Percentiles rank a stretch among this genome's conserved stretches.
Evolutionary conservation across 30 jellyfish, hydroid and myxozoan genomes (phyloP).

Genomic region (Turritopsis rubra): DNA sequence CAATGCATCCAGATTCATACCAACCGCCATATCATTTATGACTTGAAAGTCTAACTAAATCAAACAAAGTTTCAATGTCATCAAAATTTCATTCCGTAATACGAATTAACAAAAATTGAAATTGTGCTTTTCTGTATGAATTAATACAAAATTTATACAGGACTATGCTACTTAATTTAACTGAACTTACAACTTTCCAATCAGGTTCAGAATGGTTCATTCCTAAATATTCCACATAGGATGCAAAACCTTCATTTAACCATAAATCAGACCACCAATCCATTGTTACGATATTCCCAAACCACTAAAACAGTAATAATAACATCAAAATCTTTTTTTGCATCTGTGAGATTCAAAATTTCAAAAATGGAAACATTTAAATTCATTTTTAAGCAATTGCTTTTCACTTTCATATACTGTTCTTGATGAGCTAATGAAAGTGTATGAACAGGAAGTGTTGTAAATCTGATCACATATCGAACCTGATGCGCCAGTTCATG

Average conservation of each 20-base stretch:
- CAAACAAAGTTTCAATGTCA: background rate
- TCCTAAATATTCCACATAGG: slow-evolving; percentile 81
- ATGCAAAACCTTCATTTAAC: slow-evolving; percentile 91
- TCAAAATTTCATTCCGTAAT: background rate
- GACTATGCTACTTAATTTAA: background rate
- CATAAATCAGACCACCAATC: slow-evolving; percentile 64
- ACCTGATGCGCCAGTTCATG: slow-evolving; percentile 95
- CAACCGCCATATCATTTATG: slow-evolving; percentile 64
- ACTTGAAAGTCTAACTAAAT: slow-evolving; percentile 67
- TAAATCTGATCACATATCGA: too few relatives aligned
- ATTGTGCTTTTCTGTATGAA: too few relatives aligned
- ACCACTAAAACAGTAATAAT: slow-evolving; percentile 29
- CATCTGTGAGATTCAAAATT: too few relatives aligned
- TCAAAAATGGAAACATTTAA: too few relatives aligned
- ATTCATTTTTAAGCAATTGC: too few relatives aligned
- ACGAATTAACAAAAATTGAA: too few relatives aligned
- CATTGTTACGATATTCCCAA: slow-evolving; percentile 52
- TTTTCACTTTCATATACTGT: background rate
- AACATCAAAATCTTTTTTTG: too few relatives aligned
- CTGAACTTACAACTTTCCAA: slow-evolving; percentile 59
- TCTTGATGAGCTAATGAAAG: too few relatives aligned
- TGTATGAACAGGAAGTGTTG: too few relatives aligned
- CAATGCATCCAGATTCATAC: slow-evolving; percentile 70
- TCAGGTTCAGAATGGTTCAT: slow-evolving; percentile 43
- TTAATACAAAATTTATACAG: background rate